A percentile compares a stretch with the other conserved stretches of the same genome.
These are phyloP conservation scores for Lepus europaeus DNA, from an alignment of 2,113 vertebrate genomes.

Conservation along the genomic window DNA sequence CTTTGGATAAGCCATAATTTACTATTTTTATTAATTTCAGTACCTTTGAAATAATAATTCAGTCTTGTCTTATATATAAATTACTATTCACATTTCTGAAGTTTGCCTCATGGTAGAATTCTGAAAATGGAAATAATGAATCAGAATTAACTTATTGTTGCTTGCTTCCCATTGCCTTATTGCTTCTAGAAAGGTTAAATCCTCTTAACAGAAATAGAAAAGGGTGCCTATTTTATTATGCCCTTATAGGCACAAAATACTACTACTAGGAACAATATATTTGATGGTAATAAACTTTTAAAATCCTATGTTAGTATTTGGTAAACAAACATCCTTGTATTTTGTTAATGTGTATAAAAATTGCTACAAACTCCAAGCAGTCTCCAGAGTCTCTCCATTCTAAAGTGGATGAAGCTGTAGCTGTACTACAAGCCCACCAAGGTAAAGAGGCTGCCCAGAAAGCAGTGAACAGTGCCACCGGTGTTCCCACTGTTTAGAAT, in stretches of 20 bases:
- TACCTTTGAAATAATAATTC: constrained; percentile 49
- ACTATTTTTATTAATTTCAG: background rate
- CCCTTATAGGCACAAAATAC: background rate
- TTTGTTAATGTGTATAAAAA: background rate
- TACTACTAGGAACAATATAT: background rate
- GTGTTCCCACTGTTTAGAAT: too few species aligned
- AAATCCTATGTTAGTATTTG: background rate
- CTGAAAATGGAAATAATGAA: background rate
- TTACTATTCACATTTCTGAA: background rate
- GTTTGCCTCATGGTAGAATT: background rate
- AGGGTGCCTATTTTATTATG: background rate
- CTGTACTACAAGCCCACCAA: too few species aligned
- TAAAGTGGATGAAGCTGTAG: too few species aligned
- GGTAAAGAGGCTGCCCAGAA: too few species aligned
- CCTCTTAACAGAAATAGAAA: background rate
- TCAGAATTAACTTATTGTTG: constrained; percentile 14
- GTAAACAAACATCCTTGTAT: background rate
- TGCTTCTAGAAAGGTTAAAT: constrained; percentile 20
- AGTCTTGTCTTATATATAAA: background rate
- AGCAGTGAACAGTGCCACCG: too few species aligned
- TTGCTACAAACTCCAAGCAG: background rate
- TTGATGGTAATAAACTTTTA: background rate
- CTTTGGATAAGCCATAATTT: background rate
- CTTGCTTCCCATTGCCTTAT: background rate
- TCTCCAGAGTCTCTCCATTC: too few species aligned